Percentiles rank a stretch among this genome's conserved stretches.
These are phyloP conservation scores for Microctenopoma steveboyesi DNA, from an alignment of 2,797 vertebrate species.

Conservation along the genomic window DNA sequence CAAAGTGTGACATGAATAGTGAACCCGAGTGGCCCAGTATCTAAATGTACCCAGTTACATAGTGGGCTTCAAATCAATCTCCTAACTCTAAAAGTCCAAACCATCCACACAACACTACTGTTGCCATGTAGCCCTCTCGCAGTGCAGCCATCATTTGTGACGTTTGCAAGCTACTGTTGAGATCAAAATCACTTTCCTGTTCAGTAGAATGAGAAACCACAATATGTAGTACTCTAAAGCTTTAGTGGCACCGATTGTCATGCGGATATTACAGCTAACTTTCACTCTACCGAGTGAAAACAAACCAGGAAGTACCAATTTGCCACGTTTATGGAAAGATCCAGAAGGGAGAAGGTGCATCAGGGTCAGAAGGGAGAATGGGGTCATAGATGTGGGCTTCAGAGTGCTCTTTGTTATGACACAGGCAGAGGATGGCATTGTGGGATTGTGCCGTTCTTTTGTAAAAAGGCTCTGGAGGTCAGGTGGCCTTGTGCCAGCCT, in stretches of 20 bases:
- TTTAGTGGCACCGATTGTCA: not conserved
- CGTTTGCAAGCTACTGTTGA: not conserved
- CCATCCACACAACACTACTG: not conserved
- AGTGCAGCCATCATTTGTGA: constrained; percentile 1
- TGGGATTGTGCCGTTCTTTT: constrained; percentile 57
- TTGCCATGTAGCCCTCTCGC: not conserved
- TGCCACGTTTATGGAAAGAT: constrained; percentile 6
- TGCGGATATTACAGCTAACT: no score
- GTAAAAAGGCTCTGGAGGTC: constrained; percentile 45
- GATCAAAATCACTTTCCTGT: not conserved
- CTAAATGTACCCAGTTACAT: not conserved
- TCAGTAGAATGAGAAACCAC: constrained; percentile 2
- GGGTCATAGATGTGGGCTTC: constrained; percentile 53
- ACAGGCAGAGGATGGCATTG: constrained; percentile 63
- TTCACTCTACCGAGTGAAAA: not conserved
- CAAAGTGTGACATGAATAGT: not conserved
- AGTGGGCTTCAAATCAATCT: no score
- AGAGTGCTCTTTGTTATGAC: constrained; percentile 63
- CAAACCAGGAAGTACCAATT: not conserved
- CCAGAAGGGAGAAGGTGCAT: constrained; percentile 29
- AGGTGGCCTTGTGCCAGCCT: constrained; percentile 74
- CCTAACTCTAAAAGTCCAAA: not conserved
- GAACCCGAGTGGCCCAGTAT: not conserved
- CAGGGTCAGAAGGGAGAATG: constrained; percentile 58
- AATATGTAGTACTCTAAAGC: not conserved